These are phyloP conservation scores for Lucinisca nassula DNA, from an alignment of 2,888 invertebrate species.

Conservation along the genomic window DNA sequence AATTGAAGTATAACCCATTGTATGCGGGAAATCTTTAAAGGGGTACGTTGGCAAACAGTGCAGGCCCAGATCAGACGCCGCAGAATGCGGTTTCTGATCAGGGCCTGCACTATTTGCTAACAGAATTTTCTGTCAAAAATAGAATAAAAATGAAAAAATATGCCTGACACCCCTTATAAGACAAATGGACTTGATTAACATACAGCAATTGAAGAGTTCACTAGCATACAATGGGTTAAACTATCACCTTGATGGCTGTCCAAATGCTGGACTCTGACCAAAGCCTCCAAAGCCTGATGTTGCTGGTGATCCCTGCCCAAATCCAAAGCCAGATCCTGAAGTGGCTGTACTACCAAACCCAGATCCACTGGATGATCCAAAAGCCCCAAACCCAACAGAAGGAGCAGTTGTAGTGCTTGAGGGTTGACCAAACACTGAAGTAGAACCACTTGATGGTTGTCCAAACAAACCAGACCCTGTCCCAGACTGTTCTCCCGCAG, in stretches of 20 bases:
- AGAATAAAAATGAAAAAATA: too few species aligned
- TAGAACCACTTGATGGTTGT: background rate
- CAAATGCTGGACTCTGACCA: slow-evolving; percentile 72
- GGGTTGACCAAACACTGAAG: slow-evolving; percentile 54
- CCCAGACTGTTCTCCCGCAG: background rate
- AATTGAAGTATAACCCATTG: too few species aligned
- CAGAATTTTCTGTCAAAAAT: too few species aligned
- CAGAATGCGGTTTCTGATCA: too few species aligned
- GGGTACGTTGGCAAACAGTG: too few species aligned
- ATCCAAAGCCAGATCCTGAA: background rate
- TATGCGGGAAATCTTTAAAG: too few species aligned
- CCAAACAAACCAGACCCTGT: background rate
- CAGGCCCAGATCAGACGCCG: too few species aligned
- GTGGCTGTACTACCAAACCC: slow-evolving; percentile 61
- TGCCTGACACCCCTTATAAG: too few species aligned
- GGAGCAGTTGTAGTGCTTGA: slow-evolving; percentile 23
- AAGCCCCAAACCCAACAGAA: background rate
- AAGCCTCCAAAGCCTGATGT: slow-evolving; percentile 62
- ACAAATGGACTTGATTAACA: too few species aligned
- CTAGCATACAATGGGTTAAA: too few species aligned
- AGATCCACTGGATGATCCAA: slow-evolving; percentile 28
- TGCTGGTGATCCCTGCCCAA: slow-evolving; percentile 59
- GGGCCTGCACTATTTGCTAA: too few species aligned
- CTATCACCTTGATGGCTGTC: slow-evolving; percentile 61
- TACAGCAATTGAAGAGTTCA: too few species aligned